These are phyloP conservation scores for Zaprionus capensis DNA, from an alignment of 1,140 invertebrate species.

Conservation along the genomic window DNA sequence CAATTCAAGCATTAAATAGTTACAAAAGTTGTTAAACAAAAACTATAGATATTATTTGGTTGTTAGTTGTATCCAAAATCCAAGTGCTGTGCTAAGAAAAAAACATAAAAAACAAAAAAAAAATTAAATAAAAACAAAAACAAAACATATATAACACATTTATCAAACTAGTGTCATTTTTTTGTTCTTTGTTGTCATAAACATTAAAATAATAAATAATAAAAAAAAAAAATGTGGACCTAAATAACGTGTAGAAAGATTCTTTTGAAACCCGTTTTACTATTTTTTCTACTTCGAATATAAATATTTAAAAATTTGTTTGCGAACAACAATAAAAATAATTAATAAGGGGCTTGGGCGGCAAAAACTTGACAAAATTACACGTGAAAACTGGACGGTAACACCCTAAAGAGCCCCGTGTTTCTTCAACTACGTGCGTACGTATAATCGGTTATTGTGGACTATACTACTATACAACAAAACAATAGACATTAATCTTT, in stretches of 20 bases:
- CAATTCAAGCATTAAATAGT: slow-evolving; percentile 58
- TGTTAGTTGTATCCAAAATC: slow-evolving; percentile 67
- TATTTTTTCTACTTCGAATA: slow-evolving; percentile 68
- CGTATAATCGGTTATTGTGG: slow-evolving; percentile 52
- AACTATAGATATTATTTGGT: slow-evolving; percentile 81
- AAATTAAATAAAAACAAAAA: slow-evolving; percentile 32
- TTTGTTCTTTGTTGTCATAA: slow-evolving; percentile 40
- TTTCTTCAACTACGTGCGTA: slow-evolving; percentile 44
- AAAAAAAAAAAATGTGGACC: slow-evolving; percentile 63
- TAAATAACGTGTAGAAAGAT: slow-evolving; percentile 41
- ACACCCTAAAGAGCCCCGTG: slow-evolving; percentile 44
- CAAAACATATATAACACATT: slow-evolving; percentile 32
- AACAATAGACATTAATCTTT: slow-evolving; percentile 18
- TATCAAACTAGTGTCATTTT: slow-evolving; percentile 26
- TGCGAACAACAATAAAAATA: slow-evolving; percentile 29
- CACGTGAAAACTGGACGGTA: slow-evolving; percentile 49
- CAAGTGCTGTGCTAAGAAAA: slow-evolving; percentile 67
- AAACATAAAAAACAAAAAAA: slow-evolving; percentile 29
- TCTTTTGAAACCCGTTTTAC: slow-evolving; percentile 33
- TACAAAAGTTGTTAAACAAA: slow-evolving; percentile 51
- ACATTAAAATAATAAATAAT: slow-evolving; percentile 33
- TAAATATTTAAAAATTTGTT: slow-evolving; percentile 26
- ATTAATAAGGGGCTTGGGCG: slow-evolving; percentile 31
- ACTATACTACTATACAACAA: not conserved
- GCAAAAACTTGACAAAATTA: slow-evolving; percentile 57